phyloP scores from a whole-genome alignment of 2,888 invertebrate species.

The Rhingia campestris region DNA sequence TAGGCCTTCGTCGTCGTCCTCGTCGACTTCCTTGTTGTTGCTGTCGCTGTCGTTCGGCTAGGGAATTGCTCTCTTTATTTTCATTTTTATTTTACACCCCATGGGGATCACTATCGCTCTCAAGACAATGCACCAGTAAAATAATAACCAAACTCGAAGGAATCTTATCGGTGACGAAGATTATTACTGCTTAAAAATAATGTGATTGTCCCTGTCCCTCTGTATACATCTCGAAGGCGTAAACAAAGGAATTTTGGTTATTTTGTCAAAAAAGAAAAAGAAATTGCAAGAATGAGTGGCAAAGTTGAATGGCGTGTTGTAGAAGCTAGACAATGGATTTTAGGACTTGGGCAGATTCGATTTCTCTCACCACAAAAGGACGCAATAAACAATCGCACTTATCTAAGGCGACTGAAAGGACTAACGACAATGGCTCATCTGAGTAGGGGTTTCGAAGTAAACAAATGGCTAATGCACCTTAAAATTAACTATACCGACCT shows the following conservation, averaged over 20 bases:
- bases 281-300: slow-evolving; percentile 49
- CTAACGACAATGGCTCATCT: slow-evolving; percentile 62
- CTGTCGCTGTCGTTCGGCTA: background rate
- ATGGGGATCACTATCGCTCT: slow-evolving; percentile 58
- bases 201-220: slow-evolving; percentile 68
- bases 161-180: slow-evolving; percentile 64
- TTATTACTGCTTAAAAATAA: slow-evolving; percentile 69
- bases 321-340: slow-evolving; percentile 49
- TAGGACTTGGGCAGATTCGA: slow-evolving; percentile 39
- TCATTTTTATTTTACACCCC: slow-evolving; percentile 51
- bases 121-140: slow-evolving; percentile 37
- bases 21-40: no score
- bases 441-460: slow-evolving; percentile 22
- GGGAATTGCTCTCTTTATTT: slow-evolving; percentile 47
- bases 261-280: slow-evolving; percentile 38
- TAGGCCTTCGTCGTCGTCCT: slow-evolving; percentile 27
- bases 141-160: slow-evolving; percentile 34
- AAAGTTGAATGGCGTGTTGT: slow-evolving; percentile 46
- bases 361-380: slow-evolving; percentile 68
- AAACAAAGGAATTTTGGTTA: slow-evolving; percentile 64
- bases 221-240: slow-evolving; percentile 33
- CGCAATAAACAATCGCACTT: slow-evolving; percentile 64
- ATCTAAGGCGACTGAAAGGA: slow-evolving; percentile 36
- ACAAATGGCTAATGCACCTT: slow-evolving; percentile 58
- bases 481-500: slow-evolving; percentile 21